Base-by-base conservation (phyloP, 2,888 invertebrate species). In the Helleia helle region DNA sequence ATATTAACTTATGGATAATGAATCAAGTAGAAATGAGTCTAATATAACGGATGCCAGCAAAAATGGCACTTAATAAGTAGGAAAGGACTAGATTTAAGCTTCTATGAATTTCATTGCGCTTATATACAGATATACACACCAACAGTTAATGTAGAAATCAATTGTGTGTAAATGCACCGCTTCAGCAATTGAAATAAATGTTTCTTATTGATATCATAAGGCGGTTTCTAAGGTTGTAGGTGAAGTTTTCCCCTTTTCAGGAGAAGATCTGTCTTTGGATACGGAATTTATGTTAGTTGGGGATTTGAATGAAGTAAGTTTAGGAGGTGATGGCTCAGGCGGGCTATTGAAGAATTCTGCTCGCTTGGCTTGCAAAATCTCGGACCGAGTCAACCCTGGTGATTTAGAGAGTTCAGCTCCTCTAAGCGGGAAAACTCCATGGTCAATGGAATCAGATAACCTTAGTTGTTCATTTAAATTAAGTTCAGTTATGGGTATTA, bases 191-290 rank as follows among this genome's bases (percentile, higher is more conserved):
- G 26, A 41, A 47, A 31, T 30, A n/a, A n/a, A n/a, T n/a, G n/a
- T 11, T 11, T 30, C 46, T 50, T 46, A 43, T 53, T 50, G 54
- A 55, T 62, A 85, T 86, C 86, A 86, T 84, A 90, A 89, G 46
- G 89, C 88, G 45, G 89, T 90, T 80, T 90, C 89, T 55, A 89
- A 72, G 7, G 89, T 87, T 30, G 86, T 83, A 9, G 87, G 87
- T 29, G 86, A 70, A 39, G 66, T 59, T 47, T 71, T 71, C 41
- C 75, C 73, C 49, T 67, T 65, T 42, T 81, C 79, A 9, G 79
- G 75, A 30, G 80, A 77, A 13, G 57, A 55, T 58, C 69, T 74
- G 49, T 55, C 69, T 48, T 70, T 62, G 14, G 56, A 15, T 6
- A 26, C 45, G 31, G 48, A 48, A 24, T 48, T 40, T 9, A 64